Conservation (phyloP, 2,888 invertebrate species). For the Ornithoptera alexandrae region DNA sequence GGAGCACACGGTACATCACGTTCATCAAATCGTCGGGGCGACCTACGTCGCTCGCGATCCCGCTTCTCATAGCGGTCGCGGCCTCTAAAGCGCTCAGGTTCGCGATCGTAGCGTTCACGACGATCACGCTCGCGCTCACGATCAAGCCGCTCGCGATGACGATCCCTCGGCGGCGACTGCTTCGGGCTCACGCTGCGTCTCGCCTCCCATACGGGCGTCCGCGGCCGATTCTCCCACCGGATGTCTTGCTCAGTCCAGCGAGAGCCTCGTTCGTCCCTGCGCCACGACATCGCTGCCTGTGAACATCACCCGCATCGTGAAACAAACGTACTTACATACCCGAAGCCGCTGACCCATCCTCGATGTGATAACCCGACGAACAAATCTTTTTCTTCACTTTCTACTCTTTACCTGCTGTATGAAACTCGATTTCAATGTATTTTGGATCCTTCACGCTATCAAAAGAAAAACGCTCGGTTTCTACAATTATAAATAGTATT, state of each 20-base stretch:
- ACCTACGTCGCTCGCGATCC: constrained; percentile 41
- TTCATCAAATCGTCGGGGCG: constrained; percentile 42
- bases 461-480: background rate
- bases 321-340: constrained; percentile 58
- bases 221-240: constrained; percentile 44
- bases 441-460: constrained; percentile 10
- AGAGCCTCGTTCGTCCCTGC: constrained; percentile 60
- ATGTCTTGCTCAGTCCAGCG: constrained; percentile 55
- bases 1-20: constrained; percentile 57
- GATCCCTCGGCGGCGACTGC: constrained; percentile 42
- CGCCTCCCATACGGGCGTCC: constrained; percentile 64
- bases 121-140: constrained; percentile 46
- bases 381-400: constrained; percentile 47
- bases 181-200: constrained; percentile 54
- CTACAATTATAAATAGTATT: background rate
- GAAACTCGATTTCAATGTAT: constrained; percentile 24
- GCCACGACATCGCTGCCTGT: constrained; percentile 74
- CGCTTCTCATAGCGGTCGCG: constrained; percentile 46
- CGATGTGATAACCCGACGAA: constrained; percentile 28
- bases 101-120: constrained; percentile 40
- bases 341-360: constrained; percentile 39
- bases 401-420: constrained; percentile 59
- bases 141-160: constrained; percentile 43
- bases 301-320: constrained; percentile 65
- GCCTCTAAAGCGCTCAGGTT: constrained; percentile 43